Evolutionary conservation across 2,113 vertebrate species (phyloP), one percentile per base, ranked within the genome.

Genomic region (Poeciliopsis turrubarensis): DNA sequence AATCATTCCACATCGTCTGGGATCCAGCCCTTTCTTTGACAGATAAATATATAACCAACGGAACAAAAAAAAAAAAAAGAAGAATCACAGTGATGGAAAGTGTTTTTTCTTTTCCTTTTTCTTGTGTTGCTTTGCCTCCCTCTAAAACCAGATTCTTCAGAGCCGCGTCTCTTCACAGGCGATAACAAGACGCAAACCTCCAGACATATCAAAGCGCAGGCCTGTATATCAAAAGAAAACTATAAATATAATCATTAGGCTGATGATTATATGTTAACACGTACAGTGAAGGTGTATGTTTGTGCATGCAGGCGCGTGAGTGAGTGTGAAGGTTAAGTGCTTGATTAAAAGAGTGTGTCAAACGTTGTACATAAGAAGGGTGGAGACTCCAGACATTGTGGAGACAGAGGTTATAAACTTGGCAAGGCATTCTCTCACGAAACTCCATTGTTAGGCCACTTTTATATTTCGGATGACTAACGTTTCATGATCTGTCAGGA

Each of bases 401-500:
- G 90, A 91, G 91, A 88, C 92, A 77, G 77, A 84, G 86, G 87
- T 91, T 84, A 78, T 92, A 90, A 91, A 92, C 84, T 83, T 87
- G 73, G 64, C 77, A 75, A 62, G 39, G 73, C n/a, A 30, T 25
- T 85, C 67, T 88, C 69, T 80, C 81, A 78, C 32, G 39, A 82
- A 80, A 86, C 72, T n/a, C 73, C 65, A 75, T 78, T 73, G 81
- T 78, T 37, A 39, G 22, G 61, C 60, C 4, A 1, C 75, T 83
- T 81, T 87, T 81, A 66, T 77, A 68, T 78, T 75, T 80, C 72
- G 72, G 26, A 72, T 87, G 79, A 79, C 62, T 80, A 77, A 88
- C 80, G 76, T 87, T 91, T 32, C 19, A 31, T 32, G 51, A 57
- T 57, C 51, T 57, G 22, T 57, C 51, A 57, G 51, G 22, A 57